Evolutionary conservation across 2,888 invertebrate genomes (phyloP), one percentile per base, ranked within the genome.

Genomic region (Cephus pulcher): DNA sequence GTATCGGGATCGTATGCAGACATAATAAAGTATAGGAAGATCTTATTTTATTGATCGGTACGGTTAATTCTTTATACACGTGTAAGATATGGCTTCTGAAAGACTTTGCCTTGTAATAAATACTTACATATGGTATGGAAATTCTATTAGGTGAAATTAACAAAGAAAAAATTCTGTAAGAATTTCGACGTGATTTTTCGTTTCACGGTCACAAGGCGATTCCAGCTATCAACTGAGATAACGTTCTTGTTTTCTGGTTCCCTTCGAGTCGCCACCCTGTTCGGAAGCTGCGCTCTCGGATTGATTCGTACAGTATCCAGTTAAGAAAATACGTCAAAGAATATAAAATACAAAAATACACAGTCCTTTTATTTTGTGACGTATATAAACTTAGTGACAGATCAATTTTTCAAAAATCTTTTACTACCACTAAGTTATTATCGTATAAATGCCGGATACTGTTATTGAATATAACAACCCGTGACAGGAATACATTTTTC

Each of bases 51-150:
- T 76, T 35, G 77, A 68, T 77, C 79, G 77, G 76, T 85, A 86
- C 83, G 86, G 85, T 85, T 82, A 82, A 81, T 75, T 82, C 73
- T 81, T 82, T 82, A 82, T 82, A 83, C 80, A 82, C 81, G 79
- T 79, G 81, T 86, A 85, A 87, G 85, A 87, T 88, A 88, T 84
- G 84, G 84, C 85, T 86, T 83, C 83, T 87, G 85, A 86, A 87
- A 85, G 80, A 83, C 80, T 71, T 86, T 82, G 84, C 82, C 84
- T 86, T 88, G 88, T 88, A 88, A 88, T 23, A 56, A 80, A 80
- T 79, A 80, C 83, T 81, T 82, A 81, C 80, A 81, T 82, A 73
- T 83, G 83, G 80, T 81, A 40, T 37, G 32, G 1, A 37, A n/a
- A n/a, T 32, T 37, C 74, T 74, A 3, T 11, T 37, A 32, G 56